phyloP scores from a whole-genome alignment of 1,140 invertebrate species.

The Psix sp. region DNA sequence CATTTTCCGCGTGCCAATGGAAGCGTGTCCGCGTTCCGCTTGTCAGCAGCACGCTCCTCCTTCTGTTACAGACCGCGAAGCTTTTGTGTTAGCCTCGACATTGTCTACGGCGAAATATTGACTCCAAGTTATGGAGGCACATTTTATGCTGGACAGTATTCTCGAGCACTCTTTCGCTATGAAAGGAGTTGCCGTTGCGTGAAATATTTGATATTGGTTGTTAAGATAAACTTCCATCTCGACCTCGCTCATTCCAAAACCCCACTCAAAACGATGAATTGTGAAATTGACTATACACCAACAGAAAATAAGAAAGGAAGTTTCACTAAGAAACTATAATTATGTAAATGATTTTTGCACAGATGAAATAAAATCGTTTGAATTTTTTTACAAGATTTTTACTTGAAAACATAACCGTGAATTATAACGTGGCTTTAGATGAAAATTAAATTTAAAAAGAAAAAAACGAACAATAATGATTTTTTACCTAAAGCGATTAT shows the following conservation, averaged over 20 bases:
- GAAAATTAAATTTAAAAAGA: too few species aligned
- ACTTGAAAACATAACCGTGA: too few species aligned
- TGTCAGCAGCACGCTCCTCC: constrained; percentile 20
- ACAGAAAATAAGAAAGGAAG: background rate
- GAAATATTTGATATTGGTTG: constrained; percentile 19
- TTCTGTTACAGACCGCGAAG: constrained; percentile 17
- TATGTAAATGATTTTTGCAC: too few species aligned
- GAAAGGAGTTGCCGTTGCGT: constrained; percentile 1
- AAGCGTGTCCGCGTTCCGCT: constrained; percentile 20
- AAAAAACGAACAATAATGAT: too few species aligned
- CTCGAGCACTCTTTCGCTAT: background rate
- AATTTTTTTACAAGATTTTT: too few species aligned
- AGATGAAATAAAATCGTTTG: too few species aligned
- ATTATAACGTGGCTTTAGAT: too few species aligned
- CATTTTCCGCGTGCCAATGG: constrained; percentile 20
- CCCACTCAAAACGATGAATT: too few species aligned
- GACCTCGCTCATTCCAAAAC: background rate
- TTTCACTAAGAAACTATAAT: too few species aligned
- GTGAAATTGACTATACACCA: too few species aligned
- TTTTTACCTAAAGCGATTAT: too few species aligned
- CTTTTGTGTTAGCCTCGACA: constrained; percentile 16
- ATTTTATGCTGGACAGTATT: constrained; percentile 14
- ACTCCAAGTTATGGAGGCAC: constrained; percentile 11
- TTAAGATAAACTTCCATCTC: constrained; percentile 5
- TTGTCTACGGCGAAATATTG: constrained; percentile 31